A percentile compares a stretch with the other conserved stretches of the same genome.
phyloP scores from a whole-genome alignment of 2,113 vertebrate species.

The Ceyx cyanopectus region DNA sequence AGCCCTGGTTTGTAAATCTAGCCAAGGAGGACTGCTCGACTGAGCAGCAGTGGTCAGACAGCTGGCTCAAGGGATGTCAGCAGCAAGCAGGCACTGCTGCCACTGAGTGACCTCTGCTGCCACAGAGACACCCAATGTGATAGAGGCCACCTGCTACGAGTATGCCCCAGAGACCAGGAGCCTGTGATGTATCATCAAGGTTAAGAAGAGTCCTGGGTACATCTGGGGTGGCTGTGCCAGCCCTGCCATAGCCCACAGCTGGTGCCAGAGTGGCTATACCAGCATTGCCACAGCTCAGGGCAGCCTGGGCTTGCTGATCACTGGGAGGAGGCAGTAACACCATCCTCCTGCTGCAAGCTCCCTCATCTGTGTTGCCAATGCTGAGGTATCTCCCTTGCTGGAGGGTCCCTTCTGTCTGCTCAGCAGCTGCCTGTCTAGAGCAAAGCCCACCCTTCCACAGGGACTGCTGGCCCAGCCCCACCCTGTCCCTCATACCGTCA shows the following conservation, averaged over 20 bases:
- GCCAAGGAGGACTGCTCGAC: background rate
- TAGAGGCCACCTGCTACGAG: background rate
- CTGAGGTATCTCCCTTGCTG: background rate
- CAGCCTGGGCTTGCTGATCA: background rate
- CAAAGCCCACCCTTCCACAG: background rate
- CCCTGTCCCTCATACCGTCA: slow-evolving; percentile 77
- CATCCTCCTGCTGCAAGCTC: background rate
- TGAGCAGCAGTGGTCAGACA: background rate
- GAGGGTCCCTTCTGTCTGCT: background rate
- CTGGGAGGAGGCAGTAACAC: background rate
- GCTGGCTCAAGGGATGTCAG: background rate
- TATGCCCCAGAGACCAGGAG: background rate
- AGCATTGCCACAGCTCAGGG: background rate
- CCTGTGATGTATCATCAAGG: background rate
- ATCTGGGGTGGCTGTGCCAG: background rate
- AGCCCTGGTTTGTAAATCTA: background rate
- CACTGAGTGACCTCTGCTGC: background rate
- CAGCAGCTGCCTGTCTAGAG: rapidly evolving
- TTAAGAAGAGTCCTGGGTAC: background rate
- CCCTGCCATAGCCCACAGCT: background rate
- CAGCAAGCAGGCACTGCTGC: background rate
- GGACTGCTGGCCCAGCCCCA: background rate
- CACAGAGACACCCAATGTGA: background rate
- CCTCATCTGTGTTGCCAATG: rapidly evolving
- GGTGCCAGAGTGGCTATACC: background rate